A percentile compares a stretch with the other conserved stretches of the same genome.
Conservation (phyloP, 1,140 invertebrate genomes). For the Plectrocnemia conspersa region DNA sequence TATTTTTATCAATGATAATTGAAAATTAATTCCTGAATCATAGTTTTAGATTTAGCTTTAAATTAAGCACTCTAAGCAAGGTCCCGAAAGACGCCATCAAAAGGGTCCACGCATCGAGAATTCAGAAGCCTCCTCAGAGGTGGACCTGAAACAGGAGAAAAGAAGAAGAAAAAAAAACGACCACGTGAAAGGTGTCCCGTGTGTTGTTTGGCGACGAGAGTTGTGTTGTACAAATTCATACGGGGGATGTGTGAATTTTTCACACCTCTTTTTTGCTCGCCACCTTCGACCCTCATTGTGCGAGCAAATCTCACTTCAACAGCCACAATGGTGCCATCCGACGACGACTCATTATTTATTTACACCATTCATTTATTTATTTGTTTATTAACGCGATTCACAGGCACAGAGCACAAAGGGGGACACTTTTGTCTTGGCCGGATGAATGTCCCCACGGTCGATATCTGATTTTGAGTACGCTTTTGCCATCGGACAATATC, state of each 20-base stretch:
- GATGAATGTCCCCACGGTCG: no score
- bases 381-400: conserved; percentile 11
- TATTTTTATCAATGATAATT: no score
- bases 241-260: conserved; percentile 16
- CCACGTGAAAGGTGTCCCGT: background rate
- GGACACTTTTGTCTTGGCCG: background rate
- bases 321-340: conserved; percentile 10
- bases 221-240: conserved; percentile 1
- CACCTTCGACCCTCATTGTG: conserved; percentile 11
- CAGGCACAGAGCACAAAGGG: background rate
- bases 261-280: conserved; percentile 13
- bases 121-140: no score
- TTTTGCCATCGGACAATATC: no score
- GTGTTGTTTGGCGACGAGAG: background rate
- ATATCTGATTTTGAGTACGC: no score
- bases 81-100: no score
- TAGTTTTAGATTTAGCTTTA: no score
- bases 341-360: conserved; percentile 1
- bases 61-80: no score
- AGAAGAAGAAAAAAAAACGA: no score
- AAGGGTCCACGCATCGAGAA: no score
- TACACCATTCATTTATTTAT: conserved; percentile 3
- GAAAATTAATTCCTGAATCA: no score
- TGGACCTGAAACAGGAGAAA: no score
- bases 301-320: background rate